Evolutionary conservation across 2,797 vertebrate genomes (phyloP).

Genomic region (Myotis vivesi): DNA sequence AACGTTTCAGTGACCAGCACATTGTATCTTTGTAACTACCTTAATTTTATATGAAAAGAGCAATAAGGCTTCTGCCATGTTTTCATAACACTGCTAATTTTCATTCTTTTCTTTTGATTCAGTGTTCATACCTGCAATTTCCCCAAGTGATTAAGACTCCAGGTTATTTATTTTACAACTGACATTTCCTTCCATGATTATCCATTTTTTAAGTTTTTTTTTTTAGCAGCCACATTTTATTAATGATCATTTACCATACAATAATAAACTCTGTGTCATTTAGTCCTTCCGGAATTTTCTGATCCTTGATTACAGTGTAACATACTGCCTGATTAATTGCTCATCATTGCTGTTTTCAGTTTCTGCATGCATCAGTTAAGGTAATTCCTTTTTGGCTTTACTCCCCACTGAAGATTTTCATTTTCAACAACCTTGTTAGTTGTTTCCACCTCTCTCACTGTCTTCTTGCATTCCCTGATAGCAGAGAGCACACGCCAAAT

Average conservation of each 20-base stretch:
- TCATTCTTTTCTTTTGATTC: slow-evolving; percentile 49
- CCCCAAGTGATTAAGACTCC: slow-evolving; percentile 34
- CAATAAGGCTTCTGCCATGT: neutral
- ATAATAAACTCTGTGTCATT: slow-evolving; percentile 68
- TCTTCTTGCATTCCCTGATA: neutral
- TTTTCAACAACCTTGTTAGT: neutral
- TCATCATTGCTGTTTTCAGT: slow-evolving; percentile 51
- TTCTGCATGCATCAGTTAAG: slow-evolving; percentile 51
- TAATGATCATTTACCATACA: slow-evolving; percentile 57
- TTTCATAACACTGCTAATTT: neutral
- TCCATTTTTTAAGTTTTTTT: slow-evolving; percentile 41
- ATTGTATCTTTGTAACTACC: neutral
- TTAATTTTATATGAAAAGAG: neutral
- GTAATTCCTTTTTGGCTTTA: slow-evolving; percentile 53
- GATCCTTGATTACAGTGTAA: slow-evolving; percentile 58
- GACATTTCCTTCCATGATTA: slow-evolving; percentile 56
- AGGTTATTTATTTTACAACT: slow-evolving; percentile 37
- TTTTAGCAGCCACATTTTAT: slow-evolving; percentile 54
- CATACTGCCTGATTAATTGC: slow-evolving; percentile 59
- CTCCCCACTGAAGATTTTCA: slow-evolving; percentile 29
- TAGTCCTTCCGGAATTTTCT: slow-evolving; percentile 67
- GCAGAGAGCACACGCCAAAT: neutral
- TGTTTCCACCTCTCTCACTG: neutral
- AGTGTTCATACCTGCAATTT: neutral
- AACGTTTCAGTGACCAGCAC: neutral